phyloP scores from a whole-genome alignment of 1,140 invertebrate species.

The Heliconius hewitsoni region DNA sequence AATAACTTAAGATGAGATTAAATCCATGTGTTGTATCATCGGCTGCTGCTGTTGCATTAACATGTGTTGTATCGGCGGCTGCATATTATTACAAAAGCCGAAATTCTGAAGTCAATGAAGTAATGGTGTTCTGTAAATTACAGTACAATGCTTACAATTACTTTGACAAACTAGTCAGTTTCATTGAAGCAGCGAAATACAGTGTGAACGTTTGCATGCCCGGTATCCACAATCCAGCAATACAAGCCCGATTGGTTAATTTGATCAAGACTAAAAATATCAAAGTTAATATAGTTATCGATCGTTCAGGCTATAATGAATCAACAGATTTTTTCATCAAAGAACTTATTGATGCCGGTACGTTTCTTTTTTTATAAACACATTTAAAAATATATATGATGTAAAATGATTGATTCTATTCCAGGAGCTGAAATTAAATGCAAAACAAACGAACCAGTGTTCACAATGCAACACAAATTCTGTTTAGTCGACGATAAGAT shows the following conservation, averaged over 20 bases:
- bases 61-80: conserved; percentile 69
- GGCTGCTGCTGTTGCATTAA: conserved; percentile 62
- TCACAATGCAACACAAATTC: conserved; percentile 74
- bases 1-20: conserved; percentile 74
- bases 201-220: conserved; percentile 73
- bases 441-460: conserved; percentile 52
- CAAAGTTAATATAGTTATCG: conserved; percentile 67
- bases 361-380: conserved; percentile 26
- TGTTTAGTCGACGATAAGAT: conserved; percentile 71
- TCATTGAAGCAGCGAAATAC: conserved; percentile 63
- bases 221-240: conserved; percentile 71
- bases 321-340: conserved; percentile 68
- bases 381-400: neutral
- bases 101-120: conserved; percentile 70
- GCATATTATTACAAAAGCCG: conserved; percentile 71
- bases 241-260: conserved; percentile 64
- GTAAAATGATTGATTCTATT: conserved; percentile 35
- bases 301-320: conserved; percentile 65
- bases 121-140: conserved; percentile 77
- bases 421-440: conserved; percentile 73
- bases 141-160: conserved; percentile 72
- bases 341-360: conserved; percentile 70
- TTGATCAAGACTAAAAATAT: conserved; percentile 66
- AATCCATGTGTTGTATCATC: conserved; percentile 62
- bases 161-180: conserved; percentile 74